A percentile compares a stretch with the other conserved stretches of the same genome.
phyloP scores from a whole-genome alignment of 1,140 invertebrate species.

The Lucilia sericata region DNA sequence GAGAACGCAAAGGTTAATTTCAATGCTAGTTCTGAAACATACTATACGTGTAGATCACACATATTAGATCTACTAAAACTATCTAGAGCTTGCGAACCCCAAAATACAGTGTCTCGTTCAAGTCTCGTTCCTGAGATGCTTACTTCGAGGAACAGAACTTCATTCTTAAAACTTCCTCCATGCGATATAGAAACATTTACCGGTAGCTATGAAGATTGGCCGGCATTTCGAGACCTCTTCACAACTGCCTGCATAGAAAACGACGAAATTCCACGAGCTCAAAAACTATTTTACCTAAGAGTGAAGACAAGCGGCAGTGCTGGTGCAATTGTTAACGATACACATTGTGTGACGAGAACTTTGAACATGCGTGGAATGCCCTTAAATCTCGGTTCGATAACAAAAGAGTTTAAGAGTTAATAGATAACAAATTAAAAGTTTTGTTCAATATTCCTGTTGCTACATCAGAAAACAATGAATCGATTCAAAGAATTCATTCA shows the following conservation, averaged over 20 bases:
- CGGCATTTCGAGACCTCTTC: not conserved
- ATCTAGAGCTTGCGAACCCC: not conserved
- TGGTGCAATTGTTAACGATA: not conserved
- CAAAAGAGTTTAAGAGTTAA: not conserved
- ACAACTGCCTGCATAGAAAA: slow-evolving; percentile 14
- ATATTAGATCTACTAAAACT: not conserved
- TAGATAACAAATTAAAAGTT: slow-evolving; percentile 6
- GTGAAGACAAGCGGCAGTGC: not conserved
- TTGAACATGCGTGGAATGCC: not conserved
- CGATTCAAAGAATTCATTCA: not conserved
- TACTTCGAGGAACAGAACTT: not conserved
- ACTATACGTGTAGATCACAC: not conserved
- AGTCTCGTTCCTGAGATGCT: not conserved
- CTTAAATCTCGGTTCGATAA: slow-evolving; percentile 10
- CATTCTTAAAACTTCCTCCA: slow-evolving; percentile 23
- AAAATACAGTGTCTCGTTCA: not conserved
- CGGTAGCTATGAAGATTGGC: slow-evolving; percentile 32
- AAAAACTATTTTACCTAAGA: not conserved
- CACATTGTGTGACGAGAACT: not conserved
- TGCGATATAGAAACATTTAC: slow-evolving; percentile 38
- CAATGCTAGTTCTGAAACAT: too few species aligned
- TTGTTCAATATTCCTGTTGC: not conserved
- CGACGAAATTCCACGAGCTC: not conserved
- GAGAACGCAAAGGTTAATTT: slow-evolving; percentile 15
- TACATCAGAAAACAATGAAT: not conserved